Evolutionary conservation across 2,797 vertebrate genomes (phyloP).

Genomic region (Neosilurus hyrtlii): DNA sequence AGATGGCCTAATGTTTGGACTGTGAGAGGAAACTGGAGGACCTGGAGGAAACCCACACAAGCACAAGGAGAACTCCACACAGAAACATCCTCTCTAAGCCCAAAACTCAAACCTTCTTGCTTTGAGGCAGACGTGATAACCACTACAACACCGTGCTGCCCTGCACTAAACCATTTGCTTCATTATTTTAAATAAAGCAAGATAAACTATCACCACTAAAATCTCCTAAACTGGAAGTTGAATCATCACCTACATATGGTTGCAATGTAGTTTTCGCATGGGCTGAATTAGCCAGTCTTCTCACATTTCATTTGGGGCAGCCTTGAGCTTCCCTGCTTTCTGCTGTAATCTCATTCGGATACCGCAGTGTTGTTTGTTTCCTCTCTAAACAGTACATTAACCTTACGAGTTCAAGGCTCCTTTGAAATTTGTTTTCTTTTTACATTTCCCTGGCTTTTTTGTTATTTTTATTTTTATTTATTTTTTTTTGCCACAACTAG

Average conservation of each 20-base stretch:
- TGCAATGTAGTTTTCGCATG: constrained; percentile 6
- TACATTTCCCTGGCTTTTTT: constrained; percentile 30
- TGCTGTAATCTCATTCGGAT: constrained; percentile 65
- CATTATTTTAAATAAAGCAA: constrained; percentile 1
- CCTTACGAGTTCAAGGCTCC: constrained; percentile 64
- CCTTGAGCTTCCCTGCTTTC: constrained; percentile 59
- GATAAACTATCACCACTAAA: constrained; percentile 1
- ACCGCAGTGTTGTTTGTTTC: constrained; percentile 61
- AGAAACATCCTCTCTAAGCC: too few species aligned
- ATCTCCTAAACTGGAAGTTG: not conserved
- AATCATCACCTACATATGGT: constrained; percentile 13
- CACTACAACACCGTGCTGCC: too few species aligned
- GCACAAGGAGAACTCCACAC: too few species aligned
- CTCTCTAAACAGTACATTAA: constrained; percentile 70
- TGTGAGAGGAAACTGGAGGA: too few species aligned
- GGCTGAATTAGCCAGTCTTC: constrained; percentile 47
- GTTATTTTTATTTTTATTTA: not conserved
- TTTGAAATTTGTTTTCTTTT: constrained; percentile 48
- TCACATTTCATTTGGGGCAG: constrained; percentile 51
- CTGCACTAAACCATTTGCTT: too few species aligned
- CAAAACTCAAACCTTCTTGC: too few species aligned
- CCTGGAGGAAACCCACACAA: too few species aligned
- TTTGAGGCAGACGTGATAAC: too few species aligned
- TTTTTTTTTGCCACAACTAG: not conserved
- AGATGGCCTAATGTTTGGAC: too few species aligned